A percentile compares a stretch with the other conserved stretches of the same genome.
phyloP scores from a whole-genome alignment of 2,888 invertebrate genomes.

The Corythucha ciliata region DNA sequence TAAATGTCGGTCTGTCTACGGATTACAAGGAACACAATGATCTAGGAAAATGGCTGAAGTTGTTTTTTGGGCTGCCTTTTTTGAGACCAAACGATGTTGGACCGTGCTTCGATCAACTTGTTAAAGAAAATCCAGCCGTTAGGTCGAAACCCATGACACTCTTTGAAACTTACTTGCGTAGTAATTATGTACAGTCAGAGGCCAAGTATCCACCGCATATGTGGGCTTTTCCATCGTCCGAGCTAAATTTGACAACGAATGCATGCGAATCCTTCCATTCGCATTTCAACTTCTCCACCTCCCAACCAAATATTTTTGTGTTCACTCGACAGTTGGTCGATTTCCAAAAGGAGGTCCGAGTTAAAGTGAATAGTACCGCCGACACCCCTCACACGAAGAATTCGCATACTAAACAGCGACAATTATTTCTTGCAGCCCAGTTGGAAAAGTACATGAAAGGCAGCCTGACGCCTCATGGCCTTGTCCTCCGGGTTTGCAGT shows the following conservation, averaged over 20 bases:
- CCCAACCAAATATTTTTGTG: too few species aligned
- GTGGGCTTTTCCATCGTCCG: conserved; percentile 9
- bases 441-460: conserved; percentile 3
- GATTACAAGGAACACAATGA: conserved; percentile 22
- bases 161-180: conserved; percentile 12
- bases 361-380: not conserved
- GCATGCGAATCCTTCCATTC: not conserved
- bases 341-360: not conserved
- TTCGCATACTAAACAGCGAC: not conserved
- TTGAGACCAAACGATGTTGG: conserved; percentile 8
- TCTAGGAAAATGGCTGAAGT: conserved; percentile 15
- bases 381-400: not conserved
- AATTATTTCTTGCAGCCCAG: not conserved
- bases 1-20: conserved; percentile 15
- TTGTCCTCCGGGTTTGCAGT: not conserved
- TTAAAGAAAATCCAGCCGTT: conserved; percentile 4
- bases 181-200: conserved; percentile 2
- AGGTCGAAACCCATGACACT: conserved; percentile 6
- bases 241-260: not conserved
- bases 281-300: not conserved
- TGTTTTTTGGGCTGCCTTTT: too few species aligned
- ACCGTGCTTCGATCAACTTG: conserved; percentile 3
- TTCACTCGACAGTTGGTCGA: not conserved
- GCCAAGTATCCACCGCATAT: conserved; percentile 19
- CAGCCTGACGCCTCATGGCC: conserved; percentile 5